Percentiles rank a stretch among this genome's conserved stretches.
Conservation (phyloP, 2,113 vertebrate species). For the Entomyzon cyanotis region DNA sequence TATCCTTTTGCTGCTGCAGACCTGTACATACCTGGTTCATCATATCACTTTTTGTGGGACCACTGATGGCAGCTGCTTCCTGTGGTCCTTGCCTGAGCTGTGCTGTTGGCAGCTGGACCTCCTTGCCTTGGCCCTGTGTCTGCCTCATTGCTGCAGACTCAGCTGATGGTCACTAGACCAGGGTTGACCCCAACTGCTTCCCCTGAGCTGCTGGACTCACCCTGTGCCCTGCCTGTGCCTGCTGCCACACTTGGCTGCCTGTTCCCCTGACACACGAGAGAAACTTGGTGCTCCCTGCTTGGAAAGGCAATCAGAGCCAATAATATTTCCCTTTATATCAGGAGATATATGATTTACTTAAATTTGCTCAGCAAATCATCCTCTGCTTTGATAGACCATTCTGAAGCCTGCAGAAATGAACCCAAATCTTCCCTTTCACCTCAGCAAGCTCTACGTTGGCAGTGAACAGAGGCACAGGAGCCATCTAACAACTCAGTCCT, state of each 20-base stretch:
- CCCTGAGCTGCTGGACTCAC: background rate
- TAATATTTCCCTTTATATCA: background rate
- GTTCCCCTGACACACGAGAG: background rate
- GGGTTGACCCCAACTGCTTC: fast-evolving
- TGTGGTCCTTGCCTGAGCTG: background rate
- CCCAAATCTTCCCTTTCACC: background rate
- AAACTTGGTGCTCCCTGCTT: background rate
- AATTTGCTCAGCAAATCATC: background rate
- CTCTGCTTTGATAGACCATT: background rate
- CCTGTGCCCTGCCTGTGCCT: background rate
- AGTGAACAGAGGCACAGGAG: fast-evolving
- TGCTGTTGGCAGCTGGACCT: background rate
- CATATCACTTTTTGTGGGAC: background rate
- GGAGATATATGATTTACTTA: background rate
- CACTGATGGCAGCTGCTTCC: background rate
- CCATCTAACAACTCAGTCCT: background rate
- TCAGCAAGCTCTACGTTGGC: background rate
- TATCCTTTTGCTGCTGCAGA: background rate
- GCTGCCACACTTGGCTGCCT: fast-evolving
- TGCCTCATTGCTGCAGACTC: background rate
- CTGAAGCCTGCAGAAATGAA: background rate
- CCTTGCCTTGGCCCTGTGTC: background rate
- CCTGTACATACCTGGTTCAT: background rate
- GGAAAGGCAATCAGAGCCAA: background rate
- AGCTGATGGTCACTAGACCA: background rate